Base-by-base conservation (phyloP, 2,797 vertebrate genomes). In the Muscicapa striata region DNA sequence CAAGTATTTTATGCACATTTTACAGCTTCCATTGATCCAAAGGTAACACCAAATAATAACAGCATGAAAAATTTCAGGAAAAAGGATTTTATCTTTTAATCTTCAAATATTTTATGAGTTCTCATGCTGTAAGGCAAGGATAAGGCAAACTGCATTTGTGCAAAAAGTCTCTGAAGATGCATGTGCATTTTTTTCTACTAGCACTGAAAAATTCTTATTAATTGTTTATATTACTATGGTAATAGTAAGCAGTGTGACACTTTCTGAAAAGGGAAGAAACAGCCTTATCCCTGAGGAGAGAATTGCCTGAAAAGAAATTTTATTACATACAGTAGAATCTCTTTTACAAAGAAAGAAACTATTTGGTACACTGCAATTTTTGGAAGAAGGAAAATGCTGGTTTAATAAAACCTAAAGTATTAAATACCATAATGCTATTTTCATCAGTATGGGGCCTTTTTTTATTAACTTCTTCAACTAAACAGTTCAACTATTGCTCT, bases 371-470 rank as follows among this genome's bases (percentile, higher is more conserved):
- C 22, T 64, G 46, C 49, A 72, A 76, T 85, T 90, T 81, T 94
- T 94, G 89, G 81, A 84, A 49, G 63, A 75, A 34, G 9, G 32
- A 64, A 94, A 89, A 67, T 8, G 30, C 70, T 93, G 32, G 12
- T 49, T 93, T 83, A 96, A 94, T 94, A 94, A 87, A 96, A 30
- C 23, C 38, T 69, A 73, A 92, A 87, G 3, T 85, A 46, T 77
- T 73, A 80, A 95, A 93, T 68, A 52, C 69, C 86, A 94, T 83
- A 96, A 87, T 70, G 82, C 26, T 81, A 89, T 84, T 92, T 96
- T 73, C 38, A 91, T 62, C 89, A 85, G 63, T 64, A 80, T 91
- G 80, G 5, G 30, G 45, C 20, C 46, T 95, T 58, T 90, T 43
- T 16, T 57, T 72, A 93, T 94, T 95, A 95, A 92, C 54, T 83